phyloP scores from a whole-genome alignment of 2,888 invertebrate genomes.

The Listrodromus nycthemerus region DNA sequence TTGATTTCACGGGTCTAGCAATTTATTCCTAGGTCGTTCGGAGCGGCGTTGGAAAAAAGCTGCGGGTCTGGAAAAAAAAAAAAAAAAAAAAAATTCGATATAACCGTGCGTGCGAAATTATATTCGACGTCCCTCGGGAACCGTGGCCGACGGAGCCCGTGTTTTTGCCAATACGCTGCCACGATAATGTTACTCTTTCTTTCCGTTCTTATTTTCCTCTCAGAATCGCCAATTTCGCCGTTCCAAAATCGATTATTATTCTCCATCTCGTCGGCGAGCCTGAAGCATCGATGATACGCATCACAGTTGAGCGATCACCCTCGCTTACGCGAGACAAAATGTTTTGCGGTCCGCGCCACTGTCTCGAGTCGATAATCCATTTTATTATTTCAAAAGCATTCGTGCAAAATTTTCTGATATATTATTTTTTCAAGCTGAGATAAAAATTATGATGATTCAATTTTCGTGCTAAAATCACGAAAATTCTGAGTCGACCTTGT shows the following conservation, averaged over 20 bases:
- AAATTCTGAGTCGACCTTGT: neutral
- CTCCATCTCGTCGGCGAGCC: neutral
- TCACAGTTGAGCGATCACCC: conserved; percentile 31
- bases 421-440: conserved; percentile 1
- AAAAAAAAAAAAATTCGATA: conserved; percentile 4
- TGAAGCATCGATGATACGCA: conserved; percentile 32
- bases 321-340: neutral
- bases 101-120: conserved; percentile 5
- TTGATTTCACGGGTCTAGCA: neutral
- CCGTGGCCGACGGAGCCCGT: neutral
- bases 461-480: neutral
- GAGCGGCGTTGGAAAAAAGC: neutral
- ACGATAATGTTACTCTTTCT: neutral
- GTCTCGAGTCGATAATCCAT: neutral
- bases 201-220: neutral
- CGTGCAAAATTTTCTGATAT: too few species aligned
- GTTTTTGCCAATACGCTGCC: neutral
- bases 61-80: neutral
- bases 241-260: conserved; percentile 40
- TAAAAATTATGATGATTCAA: conserved; percentile 19
- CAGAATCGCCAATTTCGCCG: conserved; percentile 10
- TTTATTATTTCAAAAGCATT: neutral
- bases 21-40: neutral
- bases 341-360: neutral
- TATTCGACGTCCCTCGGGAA: neutral